A percentile compares a stretch with the other conserved stretches of the same genome.
phyloP scores from a whole-genome alignment of 2,797 vertebrate genomes.

The Cynodonichthys magdalenae region DNA sequence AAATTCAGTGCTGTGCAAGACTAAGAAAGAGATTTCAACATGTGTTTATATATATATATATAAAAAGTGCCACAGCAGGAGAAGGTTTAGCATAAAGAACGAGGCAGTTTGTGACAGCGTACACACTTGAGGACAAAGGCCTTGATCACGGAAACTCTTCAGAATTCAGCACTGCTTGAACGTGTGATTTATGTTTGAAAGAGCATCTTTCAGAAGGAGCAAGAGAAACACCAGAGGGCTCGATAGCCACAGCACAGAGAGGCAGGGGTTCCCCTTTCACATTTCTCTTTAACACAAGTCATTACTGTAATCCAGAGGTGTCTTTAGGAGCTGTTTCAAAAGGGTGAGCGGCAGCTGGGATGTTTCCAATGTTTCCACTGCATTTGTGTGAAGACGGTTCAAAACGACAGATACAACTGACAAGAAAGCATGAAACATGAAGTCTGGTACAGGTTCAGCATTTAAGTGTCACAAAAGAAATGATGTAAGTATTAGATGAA shows the following conservation, averaged over 20 bases:
- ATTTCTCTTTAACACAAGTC: conserved; percentile 48
- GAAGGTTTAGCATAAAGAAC: conserved; percentile 59
- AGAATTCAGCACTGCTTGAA: conserved; percentile 57
- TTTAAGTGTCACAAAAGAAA: neutral
- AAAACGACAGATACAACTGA: conserved; percentile 32
- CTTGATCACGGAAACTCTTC: conserved; percentile 72
- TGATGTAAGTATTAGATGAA: neutral
- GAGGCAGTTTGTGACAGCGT: conserved; percentile 51
- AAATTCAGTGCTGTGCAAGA: conserved; percentile 44
- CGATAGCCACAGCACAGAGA: conserved; percentile 48
- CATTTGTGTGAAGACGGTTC: conserved; percentile 34
- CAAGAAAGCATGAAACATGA: conserved; percentile 22
- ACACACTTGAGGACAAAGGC: conserved; percentile 69
- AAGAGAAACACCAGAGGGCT: conserved; percentile 55
- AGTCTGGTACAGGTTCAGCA: conserved; percentile 16
- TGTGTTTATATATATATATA: conserved; percentile 61
- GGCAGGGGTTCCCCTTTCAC: conserved; percentile 60
- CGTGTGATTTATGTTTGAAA: conserved; percentile 70
- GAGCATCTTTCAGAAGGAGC: conserved; percentile 55
- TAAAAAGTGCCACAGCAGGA: conserved; percentile 52
- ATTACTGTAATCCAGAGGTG: conserved; percentile 52
- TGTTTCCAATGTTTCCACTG: conserved; percentile 34
- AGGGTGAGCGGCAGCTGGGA: conserved; percentile 59
- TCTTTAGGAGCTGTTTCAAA: conserved; percentile 56
- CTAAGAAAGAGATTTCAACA: conserved; percentile 57